phyloP scores from a whole-genome alignment of 2,888 invertebrate genomes.

The Sinotaia quadrata region DNA sequence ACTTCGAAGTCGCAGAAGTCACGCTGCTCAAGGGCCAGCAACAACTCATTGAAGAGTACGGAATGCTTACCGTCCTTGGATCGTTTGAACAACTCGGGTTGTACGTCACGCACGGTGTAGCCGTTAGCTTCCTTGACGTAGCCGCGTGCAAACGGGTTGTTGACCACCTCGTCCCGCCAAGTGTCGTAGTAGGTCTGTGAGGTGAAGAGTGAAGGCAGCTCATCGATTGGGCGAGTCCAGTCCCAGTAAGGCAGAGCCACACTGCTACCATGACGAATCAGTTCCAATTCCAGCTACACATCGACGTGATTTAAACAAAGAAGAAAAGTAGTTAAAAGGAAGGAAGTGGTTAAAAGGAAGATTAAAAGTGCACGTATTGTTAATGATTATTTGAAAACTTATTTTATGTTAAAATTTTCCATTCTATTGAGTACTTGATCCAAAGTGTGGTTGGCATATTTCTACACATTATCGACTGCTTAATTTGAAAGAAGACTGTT shows the following conservation, averaged over 20 bases:
- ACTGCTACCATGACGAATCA: slow-evolving; percentile 32
- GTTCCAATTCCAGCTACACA: slow-evolving; percentile 30
- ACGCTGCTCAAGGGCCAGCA: slow-evolving; percentile 5
- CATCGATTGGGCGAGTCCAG: slow-evolving; percentile 36
- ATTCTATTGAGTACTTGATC: no score
- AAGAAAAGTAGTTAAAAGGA: no score
- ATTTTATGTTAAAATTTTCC: background rate
- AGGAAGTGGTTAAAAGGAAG: no score
- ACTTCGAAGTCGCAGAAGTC: slow-evolving; percentile 17
- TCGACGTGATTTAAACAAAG: no score
- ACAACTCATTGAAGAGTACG: slow-evolving; percentile 32
- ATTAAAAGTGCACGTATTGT: background rate
- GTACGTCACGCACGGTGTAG: slow-evolving; percentile 40
- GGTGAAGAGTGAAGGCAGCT: slow-evolving; percentile 35
- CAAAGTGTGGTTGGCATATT: no score
- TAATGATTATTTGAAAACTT: background rate
- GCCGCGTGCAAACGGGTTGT: slow-evolving; percentile 31
- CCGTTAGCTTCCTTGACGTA: slow-evolving; percentile 29
- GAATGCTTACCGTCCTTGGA: slow-evolving; percentile 32
- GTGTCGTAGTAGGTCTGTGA: slow-evolving; percentile 37
- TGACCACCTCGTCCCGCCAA: slow-evolving; percentile 35
- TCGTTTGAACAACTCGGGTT: slow-evolving; percentile 34
- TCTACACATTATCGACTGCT: no score
- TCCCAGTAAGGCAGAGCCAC: slow-evolving; percentile 46
- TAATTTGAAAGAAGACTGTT: no score